phyloP scores from a whole-genome alignment of 2,797 vertebrate species.

The Sarcophilus harrisii region DNA sequence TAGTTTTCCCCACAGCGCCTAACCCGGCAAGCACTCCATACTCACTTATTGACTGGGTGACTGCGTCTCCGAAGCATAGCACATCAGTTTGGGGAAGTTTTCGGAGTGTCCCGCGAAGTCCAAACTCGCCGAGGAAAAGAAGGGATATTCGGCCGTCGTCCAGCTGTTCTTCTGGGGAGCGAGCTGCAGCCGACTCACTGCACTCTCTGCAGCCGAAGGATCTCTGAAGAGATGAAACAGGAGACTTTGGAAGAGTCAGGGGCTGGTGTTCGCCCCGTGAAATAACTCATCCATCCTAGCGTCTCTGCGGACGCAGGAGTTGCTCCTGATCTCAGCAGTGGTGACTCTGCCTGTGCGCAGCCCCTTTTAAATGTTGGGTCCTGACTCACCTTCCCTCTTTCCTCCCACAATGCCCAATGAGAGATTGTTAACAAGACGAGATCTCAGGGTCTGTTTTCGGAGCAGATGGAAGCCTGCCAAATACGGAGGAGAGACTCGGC shows the following conservation, averaged over 20 bases:
- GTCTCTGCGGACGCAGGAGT: constrained; percentile 61
- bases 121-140: neutral
- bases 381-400: neutral
- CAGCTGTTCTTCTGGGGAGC: neutral
- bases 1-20: neutral
- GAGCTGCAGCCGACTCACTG: neutral
- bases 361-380: neutral
- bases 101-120: neutral
- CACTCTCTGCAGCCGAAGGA: neutral
- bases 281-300: constrained; percentile 73
- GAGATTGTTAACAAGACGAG: constrained; percentile 8
- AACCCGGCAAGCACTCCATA: neutral
- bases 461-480: neutral
- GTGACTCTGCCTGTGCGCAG: constrained; percentile 65
- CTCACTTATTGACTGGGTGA: neutral
- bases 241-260: constrained; percentile 51
- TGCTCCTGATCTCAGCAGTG: constrained; percentile 22
- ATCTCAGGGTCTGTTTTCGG: neutral
- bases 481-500: neutral
- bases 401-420: neutral
- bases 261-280: constrained; percentile 67
- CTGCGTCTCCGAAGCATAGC: neutral
- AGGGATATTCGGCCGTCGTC: neutral
- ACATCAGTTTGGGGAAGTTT: constrained; percentile 6
- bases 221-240: constrained; percentile 65